Percentiles rank a stretch among this genome's conserved stretches.
phyloP scores from a whole-genome alignment of 1,140 invertebrate genomes.

The Bombus haemorrhoidalis region DNA sequence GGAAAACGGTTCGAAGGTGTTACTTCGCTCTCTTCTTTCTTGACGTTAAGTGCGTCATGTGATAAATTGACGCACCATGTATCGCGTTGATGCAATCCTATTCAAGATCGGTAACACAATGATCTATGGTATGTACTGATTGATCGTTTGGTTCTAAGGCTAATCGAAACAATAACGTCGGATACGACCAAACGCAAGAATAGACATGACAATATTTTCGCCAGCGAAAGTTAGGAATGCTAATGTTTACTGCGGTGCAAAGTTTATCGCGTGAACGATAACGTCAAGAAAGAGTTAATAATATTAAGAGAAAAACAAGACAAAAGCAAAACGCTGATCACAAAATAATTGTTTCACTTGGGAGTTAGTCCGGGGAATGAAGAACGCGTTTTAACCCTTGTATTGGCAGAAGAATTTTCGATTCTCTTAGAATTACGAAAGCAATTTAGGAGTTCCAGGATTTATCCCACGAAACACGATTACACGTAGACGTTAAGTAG shows the following conservation, averaged over 20 bases:
- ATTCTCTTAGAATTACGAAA: neutral
- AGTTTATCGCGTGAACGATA: neutral
- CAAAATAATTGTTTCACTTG: neutral
- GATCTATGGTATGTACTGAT: neutral
- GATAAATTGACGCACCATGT: neutral
- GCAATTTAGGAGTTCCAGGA: neutral
- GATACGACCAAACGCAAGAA: neutral
- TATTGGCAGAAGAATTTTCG: neutral
- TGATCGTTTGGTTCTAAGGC: neutral
- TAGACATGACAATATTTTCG: neutral
- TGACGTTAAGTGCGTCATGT: neutral
- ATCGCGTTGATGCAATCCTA: neutral
- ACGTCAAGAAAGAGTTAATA: neutral
- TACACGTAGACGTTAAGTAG: conserved; percentile 7
- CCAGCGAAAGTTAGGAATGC: neutral
- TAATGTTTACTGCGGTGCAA: neutral
- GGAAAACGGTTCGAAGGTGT: neutral
- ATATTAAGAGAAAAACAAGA: neutral
- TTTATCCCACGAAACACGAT: neutral
- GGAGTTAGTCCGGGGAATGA: neutral
- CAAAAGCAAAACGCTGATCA: too few species aligned
- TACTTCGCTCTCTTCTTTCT: conserved; percentile 10
- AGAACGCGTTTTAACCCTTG: neutral
- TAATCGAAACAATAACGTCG: neutral
- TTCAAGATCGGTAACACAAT: neutral